Conservation (phyloP, 2,888 invertebrate species). For the Lasius platythorax region DNA sequence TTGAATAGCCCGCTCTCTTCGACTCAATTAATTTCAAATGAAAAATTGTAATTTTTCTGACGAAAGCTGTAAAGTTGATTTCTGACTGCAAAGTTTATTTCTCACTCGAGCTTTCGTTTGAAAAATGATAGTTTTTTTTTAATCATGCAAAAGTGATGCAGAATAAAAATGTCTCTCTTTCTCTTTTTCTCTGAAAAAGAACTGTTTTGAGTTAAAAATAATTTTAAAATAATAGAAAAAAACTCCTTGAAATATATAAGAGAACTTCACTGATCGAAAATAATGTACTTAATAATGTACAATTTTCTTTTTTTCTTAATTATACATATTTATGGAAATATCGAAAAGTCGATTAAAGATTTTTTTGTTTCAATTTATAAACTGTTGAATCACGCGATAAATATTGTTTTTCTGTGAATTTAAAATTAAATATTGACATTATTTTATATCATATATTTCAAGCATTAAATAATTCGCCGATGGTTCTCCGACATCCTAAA, state of each 20-base stretch:
- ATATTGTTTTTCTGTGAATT: not conserved
- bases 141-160: not conserved
- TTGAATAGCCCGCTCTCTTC: constrained; percentile 9
- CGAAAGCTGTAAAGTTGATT: constrained; percentile 3
- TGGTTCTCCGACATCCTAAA: not conserved
- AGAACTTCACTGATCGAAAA: not conserved
- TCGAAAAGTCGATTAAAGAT: not conserved
- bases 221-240: not conserved
- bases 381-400: not conserved
- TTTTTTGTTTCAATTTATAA: not conserved
- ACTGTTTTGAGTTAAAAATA: not conserved
- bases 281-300: not conserved
- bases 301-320: not conserved
- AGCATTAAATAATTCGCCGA: not conserved
- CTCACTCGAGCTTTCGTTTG: constrained; percentile 21
- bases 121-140: constrained; percentile 34
- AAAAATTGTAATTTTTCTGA: constrained; percentile 31
- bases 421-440: not conserved
- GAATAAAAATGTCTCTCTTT: not conserved
- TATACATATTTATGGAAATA: not conserved
- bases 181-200: not conserved
- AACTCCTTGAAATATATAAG: not conserved
- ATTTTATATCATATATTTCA: not conserved
- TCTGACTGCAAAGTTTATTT: not conserved
- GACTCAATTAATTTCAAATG: constrained; percentile 13